Evolutionary conservation across 2,113 vertebrate species (phyloP).

Genomic region (Craseonycteris thonglongyai): DNA sequence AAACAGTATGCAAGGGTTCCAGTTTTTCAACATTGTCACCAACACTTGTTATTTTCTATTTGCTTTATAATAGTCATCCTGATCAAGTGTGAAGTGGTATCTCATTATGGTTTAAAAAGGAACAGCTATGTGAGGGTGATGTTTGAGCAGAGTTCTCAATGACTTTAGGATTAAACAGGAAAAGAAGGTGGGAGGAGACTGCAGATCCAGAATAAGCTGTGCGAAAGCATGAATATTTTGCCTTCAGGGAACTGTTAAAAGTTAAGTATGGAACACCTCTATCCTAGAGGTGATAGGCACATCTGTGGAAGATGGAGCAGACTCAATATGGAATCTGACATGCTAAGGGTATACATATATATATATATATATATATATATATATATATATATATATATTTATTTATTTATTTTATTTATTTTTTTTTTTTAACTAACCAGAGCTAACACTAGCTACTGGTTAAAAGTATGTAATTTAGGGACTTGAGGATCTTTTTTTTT

Average conservation of each 20-base stretch:
- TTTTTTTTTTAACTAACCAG: not conserved
- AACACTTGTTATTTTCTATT: not conserved
- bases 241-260: not conserved
- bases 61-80: not conserved
- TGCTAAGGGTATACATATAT: no score
- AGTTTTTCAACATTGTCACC: not conserved
- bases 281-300: not conserved
- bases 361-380: no score
- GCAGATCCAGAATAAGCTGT: not conserved
- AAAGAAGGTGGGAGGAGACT: not conserved
- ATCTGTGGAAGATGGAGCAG: not conserved
- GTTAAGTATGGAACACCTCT: no score
- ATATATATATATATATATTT: no score
- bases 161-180: not conserved
- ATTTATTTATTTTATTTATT: not conserved
- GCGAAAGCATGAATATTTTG: not conserved
- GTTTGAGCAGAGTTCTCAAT: not conserved
- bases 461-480: not conserved
- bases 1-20: not conserved
- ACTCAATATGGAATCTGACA: not conserved
- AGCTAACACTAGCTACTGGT: not conserved
- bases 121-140: not conserved
- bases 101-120: not conserved
- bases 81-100: not conserved
- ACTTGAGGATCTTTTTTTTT: not conserved